These are phyloP conservation scores for Paramormyrops kingsleyae DNA, from an alignment of 2,113 vertebrate species.

Conservation along the genomic window DNA sequence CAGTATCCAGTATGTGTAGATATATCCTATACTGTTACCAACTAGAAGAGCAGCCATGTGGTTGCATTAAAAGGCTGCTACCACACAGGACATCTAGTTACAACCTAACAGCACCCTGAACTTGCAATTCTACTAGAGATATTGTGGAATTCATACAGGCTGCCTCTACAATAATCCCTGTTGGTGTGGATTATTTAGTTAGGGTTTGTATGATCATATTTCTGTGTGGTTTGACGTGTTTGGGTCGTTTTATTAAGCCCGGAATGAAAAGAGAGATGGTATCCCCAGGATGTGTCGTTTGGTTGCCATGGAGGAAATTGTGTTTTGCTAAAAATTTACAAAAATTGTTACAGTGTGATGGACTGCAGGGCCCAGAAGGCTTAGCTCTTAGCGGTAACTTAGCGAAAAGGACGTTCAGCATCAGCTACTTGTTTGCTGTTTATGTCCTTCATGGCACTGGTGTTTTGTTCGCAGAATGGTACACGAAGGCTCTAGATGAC, in stretches of 20 bases:
- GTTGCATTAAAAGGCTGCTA: neutral
- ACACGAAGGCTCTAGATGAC: slow-evolving; percentile 58
- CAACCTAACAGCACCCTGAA: neutral
- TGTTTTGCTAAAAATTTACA: neutral
- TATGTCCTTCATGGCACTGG: slow-evolving; percentile 31
- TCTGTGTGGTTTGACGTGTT: neutral
- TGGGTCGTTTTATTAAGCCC: neutral
- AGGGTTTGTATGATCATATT: neutral
- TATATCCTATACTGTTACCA: neutral
- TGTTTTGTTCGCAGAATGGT: slow-evolving; percentile 51
- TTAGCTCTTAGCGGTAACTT: neutral
- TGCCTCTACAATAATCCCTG: neutral
- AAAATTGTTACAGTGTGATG: neutral
- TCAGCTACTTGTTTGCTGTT: neutral
- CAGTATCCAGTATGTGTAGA: neutral
- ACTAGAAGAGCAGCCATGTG: neutral
- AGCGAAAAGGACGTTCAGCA: neutral
- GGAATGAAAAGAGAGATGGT: neutral
- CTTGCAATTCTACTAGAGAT: neutral
- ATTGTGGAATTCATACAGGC: neutral
- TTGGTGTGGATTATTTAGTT: neutral
- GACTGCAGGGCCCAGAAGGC: neutral
- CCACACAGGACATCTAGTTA: neutral
- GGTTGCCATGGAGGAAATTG: neutral
- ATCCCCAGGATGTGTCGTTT: neutral